These are phyloP conservation scores for Amblyjoppa proteus DNA, from an alignment of 2,888 invertebrate species.

Conservation along the genomic window DNA sequence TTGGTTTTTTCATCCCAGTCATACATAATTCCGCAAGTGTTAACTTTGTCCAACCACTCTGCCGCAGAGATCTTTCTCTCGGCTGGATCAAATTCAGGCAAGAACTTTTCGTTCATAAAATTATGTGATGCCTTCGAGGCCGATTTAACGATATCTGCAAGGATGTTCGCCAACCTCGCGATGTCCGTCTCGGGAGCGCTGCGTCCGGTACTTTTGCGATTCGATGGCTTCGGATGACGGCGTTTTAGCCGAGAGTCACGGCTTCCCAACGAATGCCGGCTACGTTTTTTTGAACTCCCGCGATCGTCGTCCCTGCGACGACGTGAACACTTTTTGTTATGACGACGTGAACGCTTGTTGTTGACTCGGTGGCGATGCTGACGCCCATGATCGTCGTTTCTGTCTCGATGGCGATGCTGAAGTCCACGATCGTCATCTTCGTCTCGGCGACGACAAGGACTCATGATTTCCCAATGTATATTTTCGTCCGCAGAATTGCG, in stretches of 20 bases:
- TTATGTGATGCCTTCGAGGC: constrained; percentile 51
- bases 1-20: constrained; percentile 63
- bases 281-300: no score
- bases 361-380: neutral
- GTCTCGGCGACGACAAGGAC: neutral
- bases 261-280: no score
- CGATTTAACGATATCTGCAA: constrained; percentile 53
- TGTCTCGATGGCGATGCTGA: neutral
- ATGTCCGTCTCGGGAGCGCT: constrained; percentile 23
- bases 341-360: no score
- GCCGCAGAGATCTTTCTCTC: constrained; percentile 42
- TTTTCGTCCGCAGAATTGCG: neutral
- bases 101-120: constrained; percentile 66
- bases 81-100: constrained; percentile 68
- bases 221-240: neutral
- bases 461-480: neutral
- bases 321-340: no score
- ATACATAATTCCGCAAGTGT: constrained; percentile 51
- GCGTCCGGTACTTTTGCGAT: neutral
- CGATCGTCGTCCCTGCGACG: no score
- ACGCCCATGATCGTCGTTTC: neutral
- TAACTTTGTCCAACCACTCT: constrained; percentile 66
- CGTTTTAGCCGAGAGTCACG: no score
- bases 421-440: neutral
- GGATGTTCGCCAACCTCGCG: constrained; percentile 52